A percentile compares a stretch with the other conserved stretches of the same genome.
Evolutionary conservation across 2,888 invertebrate species (phyloP).

Genomic region (Priocnemis perturbator): DNA sequence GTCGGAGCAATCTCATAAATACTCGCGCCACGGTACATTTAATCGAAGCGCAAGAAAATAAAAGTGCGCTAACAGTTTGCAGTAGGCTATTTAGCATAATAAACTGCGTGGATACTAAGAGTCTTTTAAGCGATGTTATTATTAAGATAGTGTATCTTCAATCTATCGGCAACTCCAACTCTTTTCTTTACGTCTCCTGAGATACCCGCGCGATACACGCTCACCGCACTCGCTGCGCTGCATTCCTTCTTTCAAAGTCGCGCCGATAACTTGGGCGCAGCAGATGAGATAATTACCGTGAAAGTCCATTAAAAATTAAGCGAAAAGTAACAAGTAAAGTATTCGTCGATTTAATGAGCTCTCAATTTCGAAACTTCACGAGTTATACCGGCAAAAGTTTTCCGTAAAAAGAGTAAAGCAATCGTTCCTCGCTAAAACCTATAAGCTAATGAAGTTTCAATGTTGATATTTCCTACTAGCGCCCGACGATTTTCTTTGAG

Average conservation of each 20-base stretch:
- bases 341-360: conserved; percentile 34
- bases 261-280: neutral
- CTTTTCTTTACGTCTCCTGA: no score
- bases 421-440: conserved; percentile 24
- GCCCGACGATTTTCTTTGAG: conserved; percentile 16
- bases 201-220: no score
- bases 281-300: conserved; percentile 29
- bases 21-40: conserved; percentile 26
- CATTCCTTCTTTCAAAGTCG: no score
- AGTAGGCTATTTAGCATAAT: conserved; percentile 1
- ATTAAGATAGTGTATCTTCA: no score
- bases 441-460: conserved; percentile 40
- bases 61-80: conserved; percentile 12
- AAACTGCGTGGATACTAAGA: no score
- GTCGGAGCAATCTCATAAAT: conserved; percentile 41
- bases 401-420: conserved; percentile 21
- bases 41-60: conserved; percentile 22
- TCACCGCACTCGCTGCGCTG: no score
- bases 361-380: conserved; percentile 32
- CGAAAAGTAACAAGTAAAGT: conserved; percentile 29
- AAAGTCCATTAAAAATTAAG: conserved; percentile 26
- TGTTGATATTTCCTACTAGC: conserved; percentile 30
- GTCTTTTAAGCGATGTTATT: no score
- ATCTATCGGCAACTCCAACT: no score
- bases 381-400: conserved; percentile 24